These are phyloP conservation scores for Propithecus perrieri DNA, from an alignment of 2,797 vertebrate genomes.

Conservation along the genomic window DNA sequence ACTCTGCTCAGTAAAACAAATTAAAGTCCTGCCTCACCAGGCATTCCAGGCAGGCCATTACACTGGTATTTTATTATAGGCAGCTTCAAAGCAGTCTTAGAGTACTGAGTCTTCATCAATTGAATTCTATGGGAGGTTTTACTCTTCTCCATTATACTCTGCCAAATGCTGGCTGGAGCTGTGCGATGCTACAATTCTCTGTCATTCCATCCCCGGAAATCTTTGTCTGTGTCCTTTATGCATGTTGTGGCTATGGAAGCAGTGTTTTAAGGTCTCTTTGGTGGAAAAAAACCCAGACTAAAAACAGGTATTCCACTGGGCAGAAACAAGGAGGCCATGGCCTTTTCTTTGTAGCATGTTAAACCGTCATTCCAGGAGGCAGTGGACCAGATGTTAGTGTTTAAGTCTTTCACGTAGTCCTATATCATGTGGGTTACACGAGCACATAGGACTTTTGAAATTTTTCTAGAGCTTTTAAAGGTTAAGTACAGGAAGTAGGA, in stretches of 20 bases:
- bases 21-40: constrained; percentile 60
- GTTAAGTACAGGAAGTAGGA: neutral
- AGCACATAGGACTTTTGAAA: neutral
- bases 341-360: constrained; percentile 13
- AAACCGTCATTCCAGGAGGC: neutral
- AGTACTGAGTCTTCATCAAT: constrained; percentile 65
- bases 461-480: neutral
- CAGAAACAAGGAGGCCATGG: constrained; percentile 37
- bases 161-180: constrained; percentile 58
- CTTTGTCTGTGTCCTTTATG: constrained; percentile 51
- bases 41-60: constrained; percentile 59
- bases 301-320: constrained; percentile 35
- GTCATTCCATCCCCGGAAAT: constrained; percentile 17
- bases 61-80: constrained; percentile 65
- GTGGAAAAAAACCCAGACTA: neutral
- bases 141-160: constrained; percentile 31
- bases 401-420: constrained; percentile 21
- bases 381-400: neutral
- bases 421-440: neutral
- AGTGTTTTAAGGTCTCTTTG: constrained; percentile 54
- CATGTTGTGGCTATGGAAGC: neutral
- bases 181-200: constrained; percentile 34
- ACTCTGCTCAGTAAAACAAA: constrained; percentile 71
- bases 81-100: constrained; percentile 61
- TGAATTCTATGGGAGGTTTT: constrained; percentile 58